phyloP scores from a whole-genome alignment of 2,888 invertebrate species.

The Papilio demoleus region DNA sequence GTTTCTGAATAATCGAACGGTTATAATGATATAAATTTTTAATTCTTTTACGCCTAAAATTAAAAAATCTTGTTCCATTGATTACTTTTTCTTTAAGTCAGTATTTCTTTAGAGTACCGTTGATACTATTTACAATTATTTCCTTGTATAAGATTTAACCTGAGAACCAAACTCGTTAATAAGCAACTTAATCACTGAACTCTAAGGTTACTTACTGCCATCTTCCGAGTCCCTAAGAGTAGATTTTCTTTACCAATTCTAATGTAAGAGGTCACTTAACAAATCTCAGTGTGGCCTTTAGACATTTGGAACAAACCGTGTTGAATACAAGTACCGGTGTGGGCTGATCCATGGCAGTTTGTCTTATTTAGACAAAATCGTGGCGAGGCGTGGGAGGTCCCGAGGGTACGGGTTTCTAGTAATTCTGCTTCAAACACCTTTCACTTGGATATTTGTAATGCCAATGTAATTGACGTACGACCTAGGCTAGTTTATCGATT shows the following conservation, averaged over 20 bases:
- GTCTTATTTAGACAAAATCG: constrained; percentile 38
- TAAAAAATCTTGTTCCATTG: not conserved
- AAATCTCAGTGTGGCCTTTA: not conserved
- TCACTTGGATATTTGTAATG: constrained; percentile 19
- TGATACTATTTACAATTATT: not conserved
- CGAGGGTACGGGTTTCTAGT: not conserved
- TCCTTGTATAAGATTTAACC: not conserved
- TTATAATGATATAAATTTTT: not conserved
- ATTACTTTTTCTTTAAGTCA: not conserved
- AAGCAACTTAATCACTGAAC: not conserved
- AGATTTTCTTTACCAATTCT: not conserved
- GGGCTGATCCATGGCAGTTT: constrained; percentile 24
- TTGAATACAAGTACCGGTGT: constrained; percentile 10
- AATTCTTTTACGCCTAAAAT: not conserved
- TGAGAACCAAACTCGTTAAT: not conserved
- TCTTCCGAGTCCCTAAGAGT: no score
- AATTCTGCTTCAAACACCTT: constrained; percentile 13
- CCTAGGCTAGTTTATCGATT: not conserved
- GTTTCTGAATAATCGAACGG: constrained; percentile 21
- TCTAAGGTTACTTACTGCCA: no score
- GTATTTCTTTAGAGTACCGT: not conserved
- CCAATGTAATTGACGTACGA: not conserved
- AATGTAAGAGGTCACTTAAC: not conserved
- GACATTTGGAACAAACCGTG: not conserved
- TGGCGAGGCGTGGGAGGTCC: constrained; percentile 28